phyloP scores from a whole-genome alignment of 2,797 vertebrate species.

The Sternarchorhynchus goeldii region DNA sequence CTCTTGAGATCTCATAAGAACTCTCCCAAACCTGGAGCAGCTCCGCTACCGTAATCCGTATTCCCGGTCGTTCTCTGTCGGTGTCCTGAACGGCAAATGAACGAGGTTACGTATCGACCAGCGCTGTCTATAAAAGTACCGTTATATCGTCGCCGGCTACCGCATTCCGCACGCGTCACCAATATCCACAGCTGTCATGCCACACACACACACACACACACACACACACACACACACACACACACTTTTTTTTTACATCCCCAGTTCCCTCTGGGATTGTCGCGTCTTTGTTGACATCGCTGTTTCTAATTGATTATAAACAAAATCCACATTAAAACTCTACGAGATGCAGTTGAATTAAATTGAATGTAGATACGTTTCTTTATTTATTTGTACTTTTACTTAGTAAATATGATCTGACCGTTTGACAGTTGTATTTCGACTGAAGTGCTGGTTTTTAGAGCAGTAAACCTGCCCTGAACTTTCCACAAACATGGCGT shows the following conservation, averaged over 20 bases:
- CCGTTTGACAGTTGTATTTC: not conserved
- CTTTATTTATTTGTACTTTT: not conserved
- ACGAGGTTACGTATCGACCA: constrained; percentile 68
- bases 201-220: constrained; percentile 31
- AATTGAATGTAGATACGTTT: not conserved
- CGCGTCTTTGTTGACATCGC: constrained; percentile 4
- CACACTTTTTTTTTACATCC: not conserved
- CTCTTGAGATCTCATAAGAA: constrained; percentile 49
- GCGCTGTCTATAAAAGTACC: constrained; percentile 93
- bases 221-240: not conserved
- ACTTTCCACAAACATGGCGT: constrained; percentile 32
- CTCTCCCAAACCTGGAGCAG: constrained; percentile 45
- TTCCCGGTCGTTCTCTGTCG: constrained; percentile 21
- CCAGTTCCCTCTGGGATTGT: constrained; percentile 7
- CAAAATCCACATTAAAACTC: not conserved
- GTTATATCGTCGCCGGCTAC: constrained; percentile 73
- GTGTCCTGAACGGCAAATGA: constrained; percentile 69
- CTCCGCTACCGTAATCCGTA: constrained; percentile 23
- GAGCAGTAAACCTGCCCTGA: constrained; percentile 14
- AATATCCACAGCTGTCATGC: constrained; percentile 85
- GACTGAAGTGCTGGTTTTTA: constrained; percentile 21
- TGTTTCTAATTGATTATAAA: not conserved
- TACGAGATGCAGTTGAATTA: not conserved
- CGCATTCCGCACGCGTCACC: constrained; percentile 85
- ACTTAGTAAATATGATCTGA: no score